A percentile compares a stretch with the other conserved stretches of the same genome.
These are phyloP conservation scores for Phalloptychus januarius DNA, from an alignment of 2,797 vertebrate genomes.

Conservation along the genomic window DNA sequence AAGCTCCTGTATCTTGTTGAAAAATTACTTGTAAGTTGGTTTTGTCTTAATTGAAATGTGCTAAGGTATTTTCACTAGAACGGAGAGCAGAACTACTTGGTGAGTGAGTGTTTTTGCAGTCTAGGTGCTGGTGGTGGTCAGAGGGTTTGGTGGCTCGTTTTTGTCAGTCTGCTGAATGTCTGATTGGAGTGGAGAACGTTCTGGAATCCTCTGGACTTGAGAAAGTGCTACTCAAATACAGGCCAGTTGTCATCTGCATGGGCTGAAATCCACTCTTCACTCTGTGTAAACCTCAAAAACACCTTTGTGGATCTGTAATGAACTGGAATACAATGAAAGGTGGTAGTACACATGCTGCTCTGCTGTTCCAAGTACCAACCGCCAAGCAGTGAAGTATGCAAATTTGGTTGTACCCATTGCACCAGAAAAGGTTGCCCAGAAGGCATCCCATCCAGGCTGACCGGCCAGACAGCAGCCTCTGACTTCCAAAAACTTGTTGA, in stretches of 20 bases:
- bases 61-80: too few relatives aligned
- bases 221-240: neutral
- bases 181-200: neutral
- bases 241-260: neutral
- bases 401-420: conserved; percentile 16
- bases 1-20: too few relatives aligned
- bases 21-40: too few relatives aligned
- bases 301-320: neutral
- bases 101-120: too few relatives aligned
- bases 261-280: neutral
- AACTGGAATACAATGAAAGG: neutral
- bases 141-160: neutral
- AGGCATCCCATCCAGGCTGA: conserved; percentile 26
- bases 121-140: neutral
- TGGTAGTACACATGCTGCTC: neutral
- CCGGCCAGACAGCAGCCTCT: conserved; percentile 37
- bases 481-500: conserved; percentile 66
- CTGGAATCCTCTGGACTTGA: neutral
- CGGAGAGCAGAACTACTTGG: too few relatives aligned
- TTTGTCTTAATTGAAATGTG: too few relatives aligned
- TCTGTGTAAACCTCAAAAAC: neutral
- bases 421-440: conserved; percentile 22
- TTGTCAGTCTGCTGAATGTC: neutral
- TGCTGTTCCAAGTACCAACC: neutral
- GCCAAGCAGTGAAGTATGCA: conserved; percentile 18